Conservation (phyloP, 1,140 invertebrate genomes). For the Aleiodes sp. region DNA sequence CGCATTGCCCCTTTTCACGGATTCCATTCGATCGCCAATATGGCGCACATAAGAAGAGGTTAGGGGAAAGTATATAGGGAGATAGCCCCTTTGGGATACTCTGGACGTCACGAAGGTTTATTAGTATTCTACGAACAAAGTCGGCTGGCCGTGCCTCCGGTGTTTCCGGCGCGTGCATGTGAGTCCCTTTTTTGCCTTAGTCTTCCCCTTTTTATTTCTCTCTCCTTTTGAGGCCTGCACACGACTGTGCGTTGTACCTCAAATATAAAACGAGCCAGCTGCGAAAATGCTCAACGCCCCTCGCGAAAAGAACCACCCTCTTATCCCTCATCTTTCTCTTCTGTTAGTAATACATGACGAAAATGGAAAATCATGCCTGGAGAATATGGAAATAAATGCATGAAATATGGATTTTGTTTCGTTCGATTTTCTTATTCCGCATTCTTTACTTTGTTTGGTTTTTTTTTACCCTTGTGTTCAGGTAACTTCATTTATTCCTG, state of each 20-base stretch:
- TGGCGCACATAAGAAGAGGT: slow-evolving; percentile 25
- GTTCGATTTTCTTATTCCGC: background rate
- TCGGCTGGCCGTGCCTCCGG: slow-evolving; percentile 28
- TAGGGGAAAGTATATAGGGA: background rate
- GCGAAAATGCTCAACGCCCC: slow-evolving; percentile 11
- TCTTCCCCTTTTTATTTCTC: background rate
- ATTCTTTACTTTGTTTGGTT: background rate
- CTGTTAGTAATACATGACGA: slow-evolving; percentile 5
- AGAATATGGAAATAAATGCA: slow-evolving; percentile 7
- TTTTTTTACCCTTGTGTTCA: too few relatives aligned
- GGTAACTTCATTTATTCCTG: background rate
- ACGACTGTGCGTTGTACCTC: slow-evolving; percentile 4
- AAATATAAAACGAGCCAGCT: slow-evolving; percentile 25
- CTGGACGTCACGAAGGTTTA: slow-evolving; percentile 23
- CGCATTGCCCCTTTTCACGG: slow-evolving; percentile 31
- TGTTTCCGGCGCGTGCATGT: slow-evolving; percentile 33
- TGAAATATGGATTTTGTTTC: slow-evolving; percentile 10
- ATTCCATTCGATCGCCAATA: slow-evolving; percentile 37
- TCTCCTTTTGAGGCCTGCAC: background rate
- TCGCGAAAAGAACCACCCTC: background rate
- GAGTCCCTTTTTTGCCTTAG: slow-evolving; percentile 4
- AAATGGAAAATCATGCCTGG: slow-evolving; percentile 16
- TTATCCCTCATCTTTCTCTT: background rate
- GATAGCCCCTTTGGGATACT: background rate
- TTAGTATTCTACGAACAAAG: slow-evolving; percentile 36